Evolutionary conservation across 2,113 vertebrate species (phyloP).

Genomic region (Aythya baeri): DNA sequence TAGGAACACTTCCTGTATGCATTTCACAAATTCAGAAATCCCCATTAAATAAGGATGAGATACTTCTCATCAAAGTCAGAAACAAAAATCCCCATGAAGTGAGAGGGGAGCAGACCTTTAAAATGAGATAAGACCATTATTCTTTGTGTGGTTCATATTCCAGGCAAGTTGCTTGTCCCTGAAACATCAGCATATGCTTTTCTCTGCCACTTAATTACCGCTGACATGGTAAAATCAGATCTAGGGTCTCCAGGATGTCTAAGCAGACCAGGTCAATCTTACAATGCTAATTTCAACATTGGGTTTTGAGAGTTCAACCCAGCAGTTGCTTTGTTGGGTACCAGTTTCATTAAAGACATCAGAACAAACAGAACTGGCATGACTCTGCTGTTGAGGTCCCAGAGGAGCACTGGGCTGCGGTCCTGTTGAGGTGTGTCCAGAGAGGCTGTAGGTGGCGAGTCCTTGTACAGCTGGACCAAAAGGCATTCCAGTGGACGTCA

Average conservation of each 20-base stretch:
- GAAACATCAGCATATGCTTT: neutral
- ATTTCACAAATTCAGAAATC: conserved; percentile 46
- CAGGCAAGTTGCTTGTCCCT: neutral
- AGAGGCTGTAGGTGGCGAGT: neutral
- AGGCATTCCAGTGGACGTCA: neutral
- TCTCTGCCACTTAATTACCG: neutral
- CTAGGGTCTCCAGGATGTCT: neutral
- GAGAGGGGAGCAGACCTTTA: neutral
- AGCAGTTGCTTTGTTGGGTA: neutral
- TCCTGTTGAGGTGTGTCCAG: neutral
- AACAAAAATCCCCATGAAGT: neutral
- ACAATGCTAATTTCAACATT: neutral
- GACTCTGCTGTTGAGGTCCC: neutral
- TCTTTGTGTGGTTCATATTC: neutral
- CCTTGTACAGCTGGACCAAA: neutral
- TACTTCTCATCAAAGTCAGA: neutral
- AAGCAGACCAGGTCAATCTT: neutral
- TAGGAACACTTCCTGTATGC: neutral
- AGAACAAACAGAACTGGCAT: neutral
- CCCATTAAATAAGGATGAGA: neutral
- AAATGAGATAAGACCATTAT: neutral
- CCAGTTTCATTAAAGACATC: neutral
- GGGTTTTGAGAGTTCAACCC: neutral
- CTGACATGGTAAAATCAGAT: neutral
- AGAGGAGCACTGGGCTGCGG: neutral